Evolutionary conservation across 2,888 invertebrate genomes (phyloP).

Genomic region (Tenthredo notha): DNA sequence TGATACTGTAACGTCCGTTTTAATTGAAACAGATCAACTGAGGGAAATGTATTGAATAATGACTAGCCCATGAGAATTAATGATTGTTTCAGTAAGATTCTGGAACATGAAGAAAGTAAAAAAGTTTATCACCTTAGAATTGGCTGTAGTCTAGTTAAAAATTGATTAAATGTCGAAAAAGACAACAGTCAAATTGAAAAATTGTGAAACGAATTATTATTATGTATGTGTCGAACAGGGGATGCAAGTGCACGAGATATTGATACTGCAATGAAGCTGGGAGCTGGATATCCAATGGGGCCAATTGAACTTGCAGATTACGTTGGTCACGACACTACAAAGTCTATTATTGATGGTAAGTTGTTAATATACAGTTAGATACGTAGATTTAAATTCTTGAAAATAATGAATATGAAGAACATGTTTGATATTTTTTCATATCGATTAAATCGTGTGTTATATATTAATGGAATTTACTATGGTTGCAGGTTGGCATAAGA

Average conservation of each 20-base stretch:
- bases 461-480: constrained; percentile 68
- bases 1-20: background rate
- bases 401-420: background rate
- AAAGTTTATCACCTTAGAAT: background rate
- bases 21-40: background rate
- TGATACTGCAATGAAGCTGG: constrained; percentile 94
- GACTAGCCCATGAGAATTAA: background rate
- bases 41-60: background rate
- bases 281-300: constrained; percentile 95
- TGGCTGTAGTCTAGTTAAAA: no score
- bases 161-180: background rate
- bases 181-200: background rate
- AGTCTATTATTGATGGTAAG: constrained; percentile 85
- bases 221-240: constrained; percentile 76
- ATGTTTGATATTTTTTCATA: background rate
- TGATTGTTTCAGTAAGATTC: background rate
- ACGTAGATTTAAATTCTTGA: background rate
- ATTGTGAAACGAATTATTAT: background rate
- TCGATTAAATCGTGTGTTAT: constrained; percentile 10
- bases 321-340: constrained; percentile 89
- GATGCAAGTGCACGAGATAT: constrained; percentile 89
- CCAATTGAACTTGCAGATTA: constrained; percentile 92
- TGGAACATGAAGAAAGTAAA: background rate
- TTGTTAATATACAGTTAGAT: background rate
- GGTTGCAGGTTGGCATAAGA: constrained; percentile 84